Evolutionary conservation across 2,888 invertebrate genomes (phyloP), one percentile per base, ranked within the genome.

Genomic region (Spilarctia lutea): DNA sequence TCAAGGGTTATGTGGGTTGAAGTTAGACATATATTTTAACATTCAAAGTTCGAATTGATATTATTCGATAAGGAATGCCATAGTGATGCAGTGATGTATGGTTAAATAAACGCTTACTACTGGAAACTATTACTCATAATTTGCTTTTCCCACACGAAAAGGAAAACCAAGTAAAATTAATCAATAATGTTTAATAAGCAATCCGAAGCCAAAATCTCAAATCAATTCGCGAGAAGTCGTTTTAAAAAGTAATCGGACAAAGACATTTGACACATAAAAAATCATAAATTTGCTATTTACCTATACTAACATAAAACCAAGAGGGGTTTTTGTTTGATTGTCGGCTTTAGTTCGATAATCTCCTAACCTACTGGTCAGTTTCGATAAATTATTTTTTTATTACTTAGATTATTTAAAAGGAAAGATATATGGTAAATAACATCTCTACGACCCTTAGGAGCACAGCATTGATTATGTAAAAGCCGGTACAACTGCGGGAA

Each of bases 241-340:
- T n/a, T 60, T 16, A 27, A 27, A 27, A 2, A 63, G 0, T 30
- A 63, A 45, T 48, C 68, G 30, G 20, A 27, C 20, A 67, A 45
- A 18, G 3, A 68, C 30, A 68, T 68, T 68, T 30, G 30, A 68
- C 45, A 67, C 27, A 42, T 52, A 20, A 52, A 52, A 24, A 20
- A 52, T 24, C 30, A 70, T 16, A 56, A 69, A n/a, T 70, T 68
- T 35, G 68, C 42, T 56, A 60, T 60, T 35, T 73, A 85, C 87
- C 82, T 48, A 20, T 48, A 52, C 24, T 52, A 24, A 52, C 10
- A 52, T 48, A 52, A 52, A 52, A 52, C 24, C 10, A 2, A 2
- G 10, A 52, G 24, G 8, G 24, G 1, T 3, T 52, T 24, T 52
- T 24, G 24, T 8, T 52, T 24, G 24, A 52, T 52, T 24, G 24